Conservation (phyloP, 2,888 invertebrate species). For the Habroteleia sp. region DNA sequence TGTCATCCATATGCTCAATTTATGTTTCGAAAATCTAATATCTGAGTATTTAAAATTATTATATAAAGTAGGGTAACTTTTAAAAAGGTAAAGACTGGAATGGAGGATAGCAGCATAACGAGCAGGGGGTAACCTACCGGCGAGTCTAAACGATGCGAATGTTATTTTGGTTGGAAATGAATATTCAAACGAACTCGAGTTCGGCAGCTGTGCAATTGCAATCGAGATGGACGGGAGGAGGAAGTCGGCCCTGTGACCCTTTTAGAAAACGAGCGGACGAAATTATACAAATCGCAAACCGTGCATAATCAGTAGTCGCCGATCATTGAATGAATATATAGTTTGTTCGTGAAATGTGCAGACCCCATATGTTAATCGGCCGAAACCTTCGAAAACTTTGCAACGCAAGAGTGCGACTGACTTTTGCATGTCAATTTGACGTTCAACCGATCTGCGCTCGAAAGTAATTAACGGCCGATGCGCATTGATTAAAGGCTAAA, state of each 20-base stretch:
- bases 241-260: slow-evolving; percentile 66
- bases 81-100: too few relatives aligned
- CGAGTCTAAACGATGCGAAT: slow-evolving; percentile 67
- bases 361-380: not conserved
- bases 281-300: slow-evolving; percentile 72
- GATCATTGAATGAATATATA: slow-evolving; percentile 30
- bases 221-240: slow-evolving; percentile 51
- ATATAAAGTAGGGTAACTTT: too few relatives aligned
- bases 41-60: too few relatives aligned
- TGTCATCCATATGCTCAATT: too few relatives aligned
- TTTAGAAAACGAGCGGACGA: slow-evolving; percentile 71
- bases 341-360: not conserved
- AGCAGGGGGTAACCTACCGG: too few relatives aligned
- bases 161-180: slow-evolving; percentile 68
- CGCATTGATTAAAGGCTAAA: slow-evolving; percentile 13
- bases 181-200: slow-evolving; percentile 70
- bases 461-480: slow-evolving; percentile 24
- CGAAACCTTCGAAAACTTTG: slow-evolving; percentile 10
- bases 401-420: slow-evolving; percentile 1
- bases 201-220: slow-evolving; percentile 47
- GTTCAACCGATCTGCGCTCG: not conserved
- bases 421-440: slow-evolving; percentile 21
- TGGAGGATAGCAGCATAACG: too few relatives aligned
- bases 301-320: slow-evolving; percentile 69
- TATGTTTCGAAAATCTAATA: too few relatives aligned